phyloP scores from a whole-genome alignment of 2,797 vertebrate species.

The Coccyzus lansbergi region DNA sequence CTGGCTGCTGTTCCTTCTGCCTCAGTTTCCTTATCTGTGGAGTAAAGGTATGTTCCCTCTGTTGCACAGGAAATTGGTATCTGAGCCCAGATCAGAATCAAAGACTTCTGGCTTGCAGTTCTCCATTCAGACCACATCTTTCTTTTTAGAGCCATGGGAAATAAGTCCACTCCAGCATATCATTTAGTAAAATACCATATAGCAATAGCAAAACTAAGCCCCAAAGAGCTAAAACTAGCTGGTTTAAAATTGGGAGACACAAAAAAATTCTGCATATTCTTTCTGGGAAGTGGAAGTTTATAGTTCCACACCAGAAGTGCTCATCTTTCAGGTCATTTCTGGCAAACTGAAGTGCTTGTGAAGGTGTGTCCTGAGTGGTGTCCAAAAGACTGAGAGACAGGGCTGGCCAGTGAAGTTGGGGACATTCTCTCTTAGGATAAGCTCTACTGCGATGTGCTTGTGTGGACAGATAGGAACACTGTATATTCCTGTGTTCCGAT shows the following conservation, averaged over 20 bases:
- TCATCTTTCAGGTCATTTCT: not conserved
- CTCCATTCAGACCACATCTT: not conserved
- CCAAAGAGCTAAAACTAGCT: conserved; percentile 8
- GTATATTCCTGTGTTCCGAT: not conserved
- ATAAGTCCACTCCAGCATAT: not conserved
- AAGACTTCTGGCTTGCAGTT: not conserved
- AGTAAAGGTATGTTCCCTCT: not conserved
- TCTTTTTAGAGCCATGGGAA: conserved; percentile 47
- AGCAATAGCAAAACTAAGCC: conserved; percentile 11
- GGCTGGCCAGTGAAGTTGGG: not conserved
- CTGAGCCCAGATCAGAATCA: not conserved
- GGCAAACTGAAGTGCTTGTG: not conserved
- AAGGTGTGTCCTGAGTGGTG: not conserved
- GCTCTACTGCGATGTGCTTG: not conserved
- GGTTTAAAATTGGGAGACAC: not conserved
- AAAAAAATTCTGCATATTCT: not conserved
- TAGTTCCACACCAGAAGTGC: not conserved
- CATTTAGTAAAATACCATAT: conserved; percentile 31
- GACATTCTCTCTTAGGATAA: not conserved
- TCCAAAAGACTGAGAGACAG: not conserved
- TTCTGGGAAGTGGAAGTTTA: not conserved
- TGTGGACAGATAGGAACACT: not conserved
- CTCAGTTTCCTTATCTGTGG: not conserved
- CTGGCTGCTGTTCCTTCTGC: not conserved
- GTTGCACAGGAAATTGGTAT: not conserved